These are phyloP conservation scores for Aphelinus certus DNA, from an alignment of 1,140 invertebrate genomes.

Conservation along the genomic window DNA sequence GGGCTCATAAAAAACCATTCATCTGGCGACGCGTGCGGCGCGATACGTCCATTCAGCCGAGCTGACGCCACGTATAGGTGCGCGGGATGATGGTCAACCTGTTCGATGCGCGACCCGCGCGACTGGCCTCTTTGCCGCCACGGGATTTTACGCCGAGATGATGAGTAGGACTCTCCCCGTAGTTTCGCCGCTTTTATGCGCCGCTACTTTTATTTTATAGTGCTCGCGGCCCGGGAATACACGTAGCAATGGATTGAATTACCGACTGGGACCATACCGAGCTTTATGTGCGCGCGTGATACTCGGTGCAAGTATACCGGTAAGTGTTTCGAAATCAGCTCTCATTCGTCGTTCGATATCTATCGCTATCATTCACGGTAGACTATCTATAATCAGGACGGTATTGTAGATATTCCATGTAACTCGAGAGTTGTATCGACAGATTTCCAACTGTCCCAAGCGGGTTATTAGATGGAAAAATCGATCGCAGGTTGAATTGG, in stretches of 20 bases:
- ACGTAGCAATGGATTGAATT: conserved; percentile 21
- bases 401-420: too few species aligned
- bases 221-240: background rate
- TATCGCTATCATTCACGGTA: too few species aligned
- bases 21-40: conserved; percentile 34
- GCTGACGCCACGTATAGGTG: background rate
- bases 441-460: too few species aligned
- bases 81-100: conserved; percentile 15
- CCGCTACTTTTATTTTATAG: conserved; percentile 16
- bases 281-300: too few species aligned
- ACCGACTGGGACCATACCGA: background rate
- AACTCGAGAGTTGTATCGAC: too few species aligned
- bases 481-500: too few species aligned
- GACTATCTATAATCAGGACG: too few species aligned
- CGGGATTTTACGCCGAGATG: background rate
- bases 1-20: conserved; percentile 55
- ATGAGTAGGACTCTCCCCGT: background rate
- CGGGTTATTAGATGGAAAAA: too few species aligned
- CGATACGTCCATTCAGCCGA: background rate
- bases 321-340: background rate
- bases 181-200: conserved; percentile 1
- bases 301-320: background rate
- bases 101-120: background rate
- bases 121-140: conserved; percentile 6
- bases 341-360: background rate